phyloP scores from a whole-genome alignment of 2,113 vertebrate species.

The Melierax canorus region DNA sequence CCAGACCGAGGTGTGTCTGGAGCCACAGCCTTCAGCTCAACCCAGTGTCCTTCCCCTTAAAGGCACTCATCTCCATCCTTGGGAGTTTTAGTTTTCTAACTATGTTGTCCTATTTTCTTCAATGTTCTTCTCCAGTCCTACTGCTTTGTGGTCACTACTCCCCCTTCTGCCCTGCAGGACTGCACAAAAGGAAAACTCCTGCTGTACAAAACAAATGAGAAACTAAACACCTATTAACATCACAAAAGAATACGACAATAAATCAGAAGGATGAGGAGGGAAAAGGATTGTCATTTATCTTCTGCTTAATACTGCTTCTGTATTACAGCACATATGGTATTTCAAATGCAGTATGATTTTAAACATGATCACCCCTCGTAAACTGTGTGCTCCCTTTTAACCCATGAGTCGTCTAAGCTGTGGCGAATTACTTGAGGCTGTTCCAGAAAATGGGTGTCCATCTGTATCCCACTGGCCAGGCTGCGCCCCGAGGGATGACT shows the following conservation, averaged over 20 bases:
- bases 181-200: background rate
- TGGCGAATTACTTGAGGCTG: background rate
- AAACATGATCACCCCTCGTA: background rate
- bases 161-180: background rate
- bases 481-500: rapidly evolving
- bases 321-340: background rate
- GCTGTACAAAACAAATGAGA: background rate
- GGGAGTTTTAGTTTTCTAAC: background rate
- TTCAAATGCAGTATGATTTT: background rate
- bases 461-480: background rate
- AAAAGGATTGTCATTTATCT: background rate
- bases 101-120: background rate
- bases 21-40: background rate
- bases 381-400: background rate
- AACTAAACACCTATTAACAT: background rate
- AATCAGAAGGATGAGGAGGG: background rate
- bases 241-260: background rate
- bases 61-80: rapidly evolving
- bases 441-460: background rate
- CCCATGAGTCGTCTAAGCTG: background rate
- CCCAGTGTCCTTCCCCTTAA: background rate
- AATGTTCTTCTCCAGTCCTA: background rate
- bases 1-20: background rate
- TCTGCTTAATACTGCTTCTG: background rate
- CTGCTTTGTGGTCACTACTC: background rate